These are phyloP conservation scores for Ranitomeya variabilis DNA, from an alignment of 2,113 vertebrate species.

Conservation along the genomic window DNA sequence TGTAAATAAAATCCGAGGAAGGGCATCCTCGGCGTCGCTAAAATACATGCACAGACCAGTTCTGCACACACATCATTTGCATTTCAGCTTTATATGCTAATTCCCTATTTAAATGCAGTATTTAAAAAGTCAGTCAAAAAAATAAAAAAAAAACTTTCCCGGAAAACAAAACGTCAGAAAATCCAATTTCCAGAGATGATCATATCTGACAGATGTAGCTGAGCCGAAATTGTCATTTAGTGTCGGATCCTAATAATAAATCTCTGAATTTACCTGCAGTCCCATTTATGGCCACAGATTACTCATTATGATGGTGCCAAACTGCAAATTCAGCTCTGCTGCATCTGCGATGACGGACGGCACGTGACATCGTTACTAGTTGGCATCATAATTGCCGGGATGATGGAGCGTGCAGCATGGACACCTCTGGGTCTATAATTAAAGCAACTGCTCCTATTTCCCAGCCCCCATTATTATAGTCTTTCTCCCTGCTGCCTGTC, in stretches of 20 bases:
- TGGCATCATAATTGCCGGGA: neutral
- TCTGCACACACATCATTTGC: constrained; percentile 15
- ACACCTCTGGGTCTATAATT: constrained; percentile 47
- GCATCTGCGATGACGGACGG: neutral
- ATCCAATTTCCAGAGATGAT: neutral
- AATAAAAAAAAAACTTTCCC: neutral
- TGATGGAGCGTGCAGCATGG: neutral
- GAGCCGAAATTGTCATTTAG: neutral
- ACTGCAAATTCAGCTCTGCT: neutral
- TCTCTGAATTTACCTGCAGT: neutral
- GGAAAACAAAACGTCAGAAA: neutral
- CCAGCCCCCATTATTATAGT: constrained; percentile 38
- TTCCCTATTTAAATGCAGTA: neutral
- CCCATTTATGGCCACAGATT: neutral
- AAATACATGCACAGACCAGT: neutral
- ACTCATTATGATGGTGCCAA: neutral
- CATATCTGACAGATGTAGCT: neutral
- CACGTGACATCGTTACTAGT: neutral
- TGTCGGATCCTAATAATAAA: neutral
- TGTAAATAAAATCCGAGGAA: constrained; percentile 22
- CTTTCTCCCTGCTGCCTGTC: constrained; percentile 44
- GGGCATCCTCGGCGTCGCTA: neutral
- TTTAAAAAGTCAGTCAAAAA: constrained; percentile 7
- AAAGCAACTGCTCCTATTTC: constrained; percentile 43
- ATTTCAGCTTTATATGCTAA: constrained; percentile 34